Base-by-base conservation (phyloP, 1,140 invertebrate species). In the Hyphantria cunea region DNA sequence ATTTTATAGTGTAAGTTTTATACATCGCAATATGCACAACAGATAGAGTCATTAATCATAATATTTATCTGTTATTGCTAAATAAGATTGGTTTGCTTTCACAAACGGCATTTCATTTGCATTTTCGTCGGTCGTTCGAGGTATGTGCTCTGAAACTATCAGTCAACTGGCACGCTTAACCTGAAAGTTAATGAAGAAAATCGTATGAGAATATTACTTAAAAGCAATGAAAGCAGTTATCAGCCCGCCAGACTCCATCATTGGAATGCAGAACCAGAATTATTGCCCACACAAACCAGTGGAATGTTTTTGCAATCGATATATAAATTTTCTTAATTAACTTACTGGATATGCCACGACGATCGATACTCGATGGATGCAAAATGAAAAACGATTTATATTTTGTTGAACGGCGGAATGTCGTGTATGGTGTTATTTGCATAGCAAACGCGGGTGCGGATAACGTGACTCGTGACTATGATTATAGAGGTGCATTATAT, bases 401-500 rank as follows among this genome's bases (percentile, higher is more conserved):
- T 78, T 74, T 70, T 58, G 66, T 50, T 56, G 63, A 61, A 68
- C 53, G 42, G 53, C 62, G 74, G 64, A 75, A 80, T 83, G 70
- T 74, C 67, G 71, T 80, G 74, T 63, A 75, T 71, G 72, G 66
- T 76, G 70, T 68, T 80, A 82, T 82, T 82, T 80, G 80, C 78
- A 77, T 78, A 80, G 80, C 64, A 65, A 82, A 80, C 73, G 73
- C 71, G 76, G 74, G 76, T 76, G 74, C 75, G 63, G 63, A 76
- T 82, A 76, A 78, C 72, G 70, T 76, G 77, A 76, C 75, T 77
- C 70, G 76, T 75, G 72, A 74, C 71, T 70, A 68, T 80, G 76
- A 85, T 85, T 82, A 76, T 73, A 78, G 73, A 73, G 70, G 62
- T 72, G 74, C 67, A 76, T 74, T 75, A 76, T 78, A 78, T 79